A percentile compares a stretch with the other conserved stretches of the same genome.
phyloP scores from a whole-genome alignment of 2,888 invertebrate genomes.

The Eupithecia pulchellata region DNA sequence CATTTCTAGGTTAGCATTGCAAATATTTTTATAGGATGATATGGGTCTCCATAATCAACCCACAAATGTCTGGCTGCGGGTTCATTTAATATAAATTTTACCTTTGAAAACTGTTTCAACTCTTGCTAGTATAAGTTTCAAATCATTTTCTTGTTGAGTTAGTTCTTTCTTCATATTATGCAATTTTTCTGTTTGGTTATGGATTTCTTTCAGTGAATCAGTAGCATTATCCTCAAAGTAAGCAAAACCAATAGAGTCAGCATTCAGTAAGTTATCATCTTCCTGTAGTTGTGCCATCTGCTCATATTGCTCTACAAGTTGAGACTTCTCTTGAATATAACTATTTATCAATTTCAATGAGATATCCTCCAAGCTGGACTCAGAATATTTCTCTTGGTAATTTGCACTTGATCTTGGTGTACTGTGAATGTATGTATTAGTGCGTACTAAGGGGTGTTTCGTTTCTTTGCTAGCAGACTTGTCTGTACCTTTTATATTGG shows the following conservation, averaged over 20 bases:
- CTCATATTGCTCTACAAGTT: conserved; percentile 88
- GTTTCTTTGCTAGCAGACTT: conserved; percentile 59
- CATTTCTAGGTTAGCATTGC: no score
- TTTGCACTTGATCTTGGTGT: conserved; percentile 86
- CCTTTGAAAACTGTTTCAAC: conserved; percentile 70
- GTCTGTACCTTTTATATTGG: conserved; percentile 74
- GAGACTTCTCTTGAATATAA: conserved; percentile 88
- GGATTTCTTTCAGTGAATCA: conserved; percentile 87
- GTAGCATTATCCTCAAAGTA: conserved; percentile 86
- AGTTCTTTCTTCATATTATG: conserved; percentile 86
- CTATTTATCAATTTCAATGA: conserved; percentile 89
- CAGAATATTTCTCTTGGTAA: conserved; percentile 82
- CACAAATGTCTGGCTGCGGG: no score
- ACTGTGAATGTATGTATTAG: conserved; percentile 89
- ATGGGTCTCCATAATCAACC: no score
- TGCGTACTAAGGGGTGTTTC: conserved; percentile 71
- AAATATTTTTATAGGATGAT: no score
- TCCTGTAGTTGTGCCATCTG: conserved; percentile 88
- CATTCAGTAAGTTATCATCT: conserved; percentile 80
- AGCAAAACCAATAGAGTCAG: conserved; percentile 87
- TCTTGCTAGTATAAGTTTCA: conserved; percentile 78
- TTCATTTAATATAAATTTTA: conserved; percentile 38
- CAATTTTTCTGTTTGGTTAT: conserved; percentile 87
- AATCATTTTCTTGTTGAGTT: conserved; percentile 86
- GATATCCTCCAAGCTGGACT: conserved; percentile 91